Percentiles rank a stretch among this genome's conserved stretches.
Evolutionary conservation across 2,797 vertebrate species (phyloP).

Genomic region (Meriones psammophilus): DNA sequence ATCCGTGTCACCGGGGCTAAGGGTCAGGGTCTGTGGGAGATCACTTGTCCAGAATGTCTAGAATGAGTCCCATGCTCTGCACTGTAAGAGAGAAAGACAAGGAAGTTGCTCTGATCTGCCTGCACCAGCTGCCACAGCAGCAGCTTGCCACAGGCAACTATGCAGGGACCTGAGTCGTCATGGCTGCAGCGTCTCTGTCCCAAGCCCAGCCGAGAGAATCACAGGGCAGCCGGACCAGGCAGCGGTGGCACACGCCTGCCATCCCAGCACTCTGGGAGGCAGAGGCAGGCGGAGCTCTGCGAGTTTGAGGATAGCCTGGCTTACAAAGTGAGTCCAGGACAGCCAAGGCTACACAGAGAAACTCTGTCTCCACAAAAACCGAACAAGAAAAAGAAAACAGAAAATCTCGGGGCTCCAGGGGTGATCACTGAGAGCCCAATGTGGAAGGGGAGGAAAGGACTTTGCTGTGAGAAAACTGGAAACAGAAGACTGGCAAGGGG

Average conservation of each 20-base stretch:
- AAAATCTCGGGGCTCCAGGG: background rate
- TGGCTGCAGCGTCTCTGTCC: background rate
- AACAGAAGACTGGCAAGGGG: background rate
- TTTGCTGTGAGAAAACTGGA: conserved; percentile 20
- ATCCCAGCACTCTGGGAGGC: too few species aligned
- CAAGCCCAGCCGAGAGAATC: background rate
- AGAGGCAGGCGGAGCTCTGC: too few species aligned
- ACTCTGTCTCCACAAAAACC: too few species aligned
- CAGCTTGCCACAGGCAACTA: background rate
- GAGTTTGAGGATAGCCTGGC: too few species aligned
- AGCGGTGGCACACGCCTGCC: too few species aligned
- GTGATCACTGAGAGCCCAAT: background rate
- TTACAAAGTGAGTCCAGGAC: too few species aligned
- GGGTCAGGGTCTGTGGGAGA: background rate
- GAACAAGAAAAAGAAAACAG: too few species aligned
- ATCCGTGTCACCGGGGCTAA: background rate
- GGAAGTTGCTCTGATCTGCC: background rate
- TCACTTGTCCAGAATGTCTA: background rate
- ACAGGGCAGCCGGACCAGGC: too few species aligned
- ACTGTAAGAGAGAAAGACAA: background rate
- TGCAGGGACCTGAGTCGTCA: too few species aligned
- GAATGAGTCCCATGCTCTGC: background rate
- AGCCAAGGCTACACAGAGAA: too few species aligned
- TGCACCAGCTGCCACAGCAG: background rate
- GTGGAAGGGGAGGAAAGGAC: background rate